Evolutionary conservation across 1,140 invertebrate genomes (phyloP).

Genomic region (Chrysomallon squamiferum): DNA sequence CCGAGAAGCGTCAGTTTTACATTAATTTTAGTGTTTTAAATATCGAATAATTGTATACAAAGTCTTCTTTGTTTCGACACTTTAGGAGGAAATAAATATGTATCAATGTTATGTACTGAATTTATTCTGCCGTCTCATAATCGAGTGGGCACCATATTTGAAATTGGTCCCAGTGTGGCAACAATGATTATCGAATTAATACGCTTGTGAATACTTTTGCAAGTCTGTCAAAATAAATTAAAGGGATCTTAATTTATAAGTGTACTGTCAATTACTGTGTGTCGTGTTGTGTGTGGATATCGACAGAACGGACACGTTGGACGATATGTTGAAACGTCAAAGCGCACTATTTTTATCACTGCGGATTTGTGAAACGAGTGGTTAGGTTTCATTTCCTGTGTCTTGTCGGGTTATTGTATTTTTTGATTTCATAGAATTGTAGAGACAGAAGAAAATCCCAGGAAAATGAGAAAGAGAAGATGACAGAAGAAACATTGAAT

Average conservation of each 20-base stretch:
- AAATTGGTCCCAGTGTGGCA: constrained; percentile 17
- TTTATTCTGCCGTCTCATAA: constrained; percentile 11
- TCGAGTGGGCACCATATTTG: constrained; percentile 22
- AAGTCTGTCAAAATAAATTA: neutral
- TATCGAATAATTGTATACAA: no score
- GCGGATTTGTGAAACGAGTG: constrained; percentile 1
- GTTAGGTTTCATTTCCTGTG: constrained; percentile 36
- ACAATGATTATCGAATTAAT: neutral
- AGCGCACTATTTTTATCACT: neutral
- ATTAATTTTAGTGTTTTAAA: no score
- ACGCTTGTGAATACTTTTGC: neutral
- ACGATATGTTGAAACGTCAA: no score
- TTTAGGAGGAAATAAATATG: no score
- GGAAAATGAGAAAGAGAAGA: constrained; percentile 38
- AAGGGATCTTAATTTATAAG: neutral
- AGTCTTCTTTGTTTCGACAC: no score
- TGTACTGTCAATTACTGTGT: neutral
- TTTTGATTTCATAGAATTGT: constrained; percentile 14
- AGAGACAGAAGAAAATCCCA: constrained; percentile 19
- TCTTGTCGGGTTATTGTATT: constrained; percentile 12
- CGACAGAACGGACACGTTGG: no score
- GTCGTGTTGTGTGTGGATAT: neutral
- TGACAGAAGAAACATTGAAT: constrained; percentile 35
- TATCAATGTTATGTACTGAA: no score
- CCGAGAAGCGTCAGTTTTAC: neutral